Percentiles rank a stretch among this genome's conserved stretches.
These are phyloP conservation scores for Acanthiza pusilla DNA, from an alignment of 2,797 vertebrate species.

Conservation along the genomic window DNA sequence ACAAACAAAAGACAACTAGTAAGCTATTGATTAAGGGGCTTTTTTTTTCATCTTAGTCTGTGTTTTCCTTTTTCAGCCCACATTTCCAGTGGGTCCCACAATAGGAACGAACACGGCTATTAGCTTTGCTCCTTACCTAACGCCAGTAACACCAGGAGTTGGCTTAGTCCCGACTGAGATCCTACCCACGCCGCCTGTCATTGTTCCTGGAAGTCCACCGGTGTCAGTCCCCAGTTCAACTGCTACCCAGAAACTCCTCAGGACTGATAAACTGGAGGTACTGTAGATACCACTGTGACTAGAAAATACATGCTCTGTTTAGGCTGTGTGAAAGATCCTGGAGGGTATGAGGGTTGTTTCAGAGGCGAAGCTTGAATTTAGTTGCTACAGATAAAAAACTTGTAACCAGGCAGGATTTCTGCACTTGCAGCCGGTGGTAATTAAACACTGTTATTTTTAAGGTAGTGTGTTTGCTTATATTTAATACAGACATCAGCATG, in stretches of 20 bases:
- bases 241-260: constrained; percentile 94
- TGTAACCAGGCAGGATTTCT: background rate
- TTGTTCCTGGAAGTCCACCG: constrained; percentile 89
- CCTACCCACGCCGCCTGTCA: constrained; percentile 84
- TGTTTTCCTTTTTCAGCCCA: constrained; percentile 78
- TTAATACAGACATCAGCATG: background rate
- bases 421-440: background rate
- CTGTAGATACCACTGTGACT: constrained; percentile 5
- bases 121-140: constrained; percentile 93
- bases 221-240: constrained; percentile 87
- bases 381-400: background rate
- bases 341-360: background rate
- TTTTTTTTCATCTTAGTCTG: constrained; percentile 41
- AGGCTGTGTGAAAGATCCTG: background rate
- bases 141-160: constrained; percentile 90
- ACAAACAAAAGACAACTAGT: background rate
- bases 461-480: background rate
- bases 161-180: constrained; percentile 94
- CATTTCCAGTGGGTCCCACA: constrained; percentile 87
- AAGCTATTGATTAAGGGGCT: background rate
- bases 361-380: background rate
- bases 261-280: constrained; percentile 99
- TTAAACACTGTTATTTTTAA: background rate
- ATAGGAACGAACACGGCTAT: constrained; percentile 89
- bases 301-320: background rate